phyloP scores from a whole-genome alignment of 2,888 invertebrate species.

The Eristalis tenax region DNA sequence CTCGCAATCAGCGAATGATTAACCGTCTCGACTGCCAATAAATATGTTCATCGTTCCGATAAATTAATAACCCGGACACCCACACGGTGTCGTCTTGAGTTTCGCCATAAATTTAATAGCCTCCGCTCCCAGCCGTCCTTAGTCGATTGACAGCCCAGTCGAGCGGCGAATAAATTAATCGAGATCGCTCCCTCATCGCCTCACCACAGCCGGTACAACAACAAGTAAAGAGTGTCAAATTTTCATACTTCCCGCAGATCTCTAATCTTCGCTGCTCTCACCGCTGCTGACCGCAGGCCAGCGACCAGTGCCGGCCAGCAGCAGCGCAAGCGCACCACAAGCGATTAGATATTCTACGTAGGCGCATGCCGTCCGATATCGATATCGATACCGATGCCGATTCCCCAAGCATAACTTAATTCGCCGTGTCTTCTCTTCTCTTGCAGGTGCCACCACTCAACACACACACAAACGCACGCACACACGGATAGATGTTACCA shows the following conservation, averaged over 20 bases:
- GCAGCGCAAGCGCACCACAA: background rate
- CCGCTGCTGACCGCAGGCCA: too few relatives aligned
- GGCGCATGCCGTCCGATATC: slow-evolving; percentile 29
- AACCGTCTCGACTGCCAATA: background rate
- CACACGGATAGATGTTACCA: slow-evolving; percentile 58
- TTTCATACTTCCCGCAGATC: slow-evolving; percentile 13
- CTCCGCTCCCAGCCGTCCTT: background rate
- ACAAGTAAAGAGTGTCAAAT: slow-evolving; percentile 30
- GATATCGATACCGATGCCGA: background rate
- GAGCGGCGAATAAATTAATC: slow-evolving; percentile 16
- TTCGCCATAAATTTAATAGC: slow-evolving; percentile 24
- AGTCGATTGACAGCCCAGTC: slow-evolving; percentile 6
- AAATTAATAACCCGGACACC: slow-evolving; percentile 23
- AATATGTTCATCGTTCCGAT: slow-evolving; percentile 8
- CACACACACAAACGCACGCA: slow-evolving; percentile 2
- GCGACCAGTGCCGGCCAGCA: background rate
- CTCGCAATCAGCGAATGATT: slow-evolving; percentile 21
- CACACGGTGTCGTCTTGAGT: slow-evolving; percentile 3
- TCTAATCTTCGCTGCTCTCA: background rate
- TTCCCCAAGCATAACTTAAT: slow-evolving; percentile 28
- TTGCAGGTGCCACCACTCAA: slow-evolving; percentile 48
- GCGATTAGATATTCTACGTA: slow-evolving; percentile 53
- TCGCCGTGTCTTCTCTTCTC: slow-evolving; percentile 6
- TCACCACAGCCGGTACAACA: background rate
- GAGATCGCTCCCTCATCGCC: background rate